These are phyloP conservation scores for Microcebus griseorufus DNA, from an alignment of 2,113 vertebrate species.

Conservation along the genomic window DNA sequence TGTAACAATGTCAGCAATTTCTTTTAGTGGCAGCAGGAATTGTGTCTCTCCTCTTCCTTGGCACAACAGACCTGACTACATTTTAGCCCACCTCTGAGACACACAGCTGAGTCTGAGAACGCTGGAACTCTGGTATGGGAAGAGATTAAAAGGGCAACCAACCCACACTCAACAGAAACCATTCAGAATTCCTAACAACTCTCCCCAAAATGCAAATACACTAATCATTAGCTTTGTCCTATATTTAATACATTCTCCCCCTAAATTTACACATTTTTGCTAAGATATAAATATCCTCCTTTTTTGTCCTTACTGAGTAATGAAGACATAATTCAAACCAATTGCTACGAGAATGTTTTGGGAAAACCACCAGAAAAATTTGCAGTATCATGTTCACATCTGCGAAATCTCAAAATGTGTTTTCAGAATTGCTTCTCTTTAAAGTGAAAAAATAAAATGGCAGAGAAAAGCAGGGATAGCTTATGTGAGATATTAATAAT, in stretches of 20 bases:
- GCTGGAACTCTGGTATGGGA: neutral
- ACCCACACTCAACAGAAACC: neutral
- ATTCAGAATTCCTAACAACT: neutral
- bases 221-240: neutral
- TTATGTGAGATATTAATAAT: neutral
- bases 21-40: neutral
- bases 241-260: neutral
- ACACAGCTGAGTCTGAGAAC: neutral
- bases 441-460: neutral
- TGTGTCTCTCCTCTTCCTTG: neutral
- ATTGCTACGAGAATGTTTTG: neutral
- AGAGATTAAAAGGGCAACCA: neutral
- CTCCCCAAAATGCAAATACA: neutral
- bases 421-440: constrained; percentile 26
- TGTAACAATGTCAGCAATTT: neutral
- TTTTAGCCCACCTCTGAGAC: neutral
- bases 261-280: neutral
- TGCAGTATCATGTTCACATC: neutral
- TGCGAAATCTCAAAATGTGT: neutral
- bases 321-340: neutral
- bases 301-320: neutral
- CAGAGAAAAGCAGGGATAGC: neutral
- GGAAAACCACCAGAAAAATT: neutral
- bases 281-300: neutral
- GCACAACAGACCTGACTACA: neutral